These are phyloP conservation scores for Pherbina coryleti DNA, from an alignment of 2,888 invertebrate genomes.

Conservation along the genomic window DNA sequence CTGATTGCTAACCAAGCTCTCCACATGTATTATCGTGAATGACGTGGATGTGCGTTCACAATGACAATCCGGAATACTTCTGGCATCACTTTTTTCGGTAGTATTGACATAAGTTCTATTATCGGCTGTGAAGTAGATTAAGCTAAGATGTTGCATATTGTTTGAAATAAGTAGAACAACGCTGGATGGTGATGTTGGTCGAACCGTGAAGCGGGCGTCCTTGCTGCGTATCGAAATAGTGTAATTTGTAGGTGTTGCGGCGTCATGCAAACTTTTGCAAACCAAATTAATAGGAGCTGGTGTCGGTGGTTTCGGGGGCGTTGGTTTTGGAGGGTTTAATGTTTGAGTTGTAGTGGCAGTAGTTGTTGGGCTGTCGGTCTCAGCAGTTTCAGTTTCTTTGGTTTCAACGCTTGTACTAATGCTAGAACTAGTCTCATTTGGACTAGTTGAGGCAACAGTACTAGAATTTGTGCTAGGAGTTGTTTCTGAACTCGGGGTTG, in stretches of 20 bases:
- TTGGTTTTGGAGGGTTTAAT: background rate
- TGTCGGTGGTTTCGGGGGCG: background rate
- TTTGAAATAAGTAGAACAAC: conserved; percentile 4
- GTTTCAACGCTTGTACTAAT: background rate
- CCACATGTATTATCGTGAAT: conserved; percentile 1
- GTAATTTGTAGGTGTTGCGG: background rate
- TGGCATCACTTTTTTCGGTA: background rate
- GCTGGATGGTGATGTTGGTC: background rate
- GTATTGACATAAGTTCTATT: background rate
- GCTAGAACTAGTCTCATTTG: background rate
- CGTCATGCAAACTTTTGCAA: background rate
- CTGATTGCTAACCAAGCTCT: conserved; percentile 41
- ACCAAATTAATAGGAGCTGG: background rate
- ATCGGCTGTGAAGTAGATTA: conserved; percentile 28
- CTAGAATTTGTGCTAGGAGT: background rate
- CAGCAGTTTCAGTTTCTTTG: background rate
- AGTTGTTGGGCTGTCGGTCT: background rate
- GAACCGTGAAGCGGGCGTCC: conserved; percentile 32
- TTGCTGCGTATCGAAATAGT: background rate
- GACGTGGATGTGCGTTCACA: background rate
- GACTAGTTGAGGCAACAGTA: background rate
- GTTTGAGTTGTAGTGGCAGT: background rate
- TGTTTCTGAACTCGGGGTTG: background rate
- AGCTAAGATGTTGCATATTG: background rate
- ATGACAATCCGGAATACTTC: background rate